phyloP scores from a whole-genome alignment of 2,797 vertebrate genomes.

The Neostethus bicornis region DNA sequence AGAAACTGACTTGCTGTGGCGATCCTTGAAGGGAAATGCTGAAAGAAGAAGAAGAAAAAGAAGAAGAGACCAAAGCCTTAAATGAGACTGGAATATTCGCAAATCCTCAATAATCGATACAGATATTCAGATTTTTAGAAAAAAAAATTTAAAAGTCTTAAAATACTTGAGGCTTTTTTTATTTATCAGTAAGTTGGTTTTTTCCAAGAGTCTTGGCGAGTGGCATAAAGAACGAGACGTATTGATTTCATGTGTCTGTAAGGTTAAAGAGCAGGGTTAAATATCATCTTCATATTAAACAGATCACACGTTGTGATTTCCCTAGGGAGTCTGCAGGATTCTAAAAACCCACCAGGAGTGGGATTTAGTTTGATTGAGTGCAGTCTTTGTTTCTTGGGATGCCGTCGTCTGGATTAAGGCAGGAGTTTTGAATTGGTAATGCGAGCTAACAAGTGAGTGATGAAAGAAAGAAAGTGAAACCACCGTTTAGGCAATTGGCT shows the following conservation, averaged over 20 bases:
- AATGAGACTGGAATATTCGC: too few relatives aligned
- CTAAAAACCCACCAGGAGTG: slow-evolving; percentile 44
- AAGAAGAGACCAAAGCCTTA: not conserved
- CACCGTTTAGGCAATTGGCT: slow-evolving; percentile 53
- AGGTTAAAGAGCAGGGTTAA: slow-evolving; percentile 22
- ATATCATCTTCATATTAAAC: slow-evolving; percentile 51
- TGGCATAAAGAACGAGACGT: slow-evolving; percentile 1
- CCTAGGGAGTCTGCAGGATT: slow-evolving; percentile 42
- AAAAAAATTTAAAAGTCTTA: not conserved
- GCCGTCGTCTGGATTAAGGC: slow-evolving; percentile 55
- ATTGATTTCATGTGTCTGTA: slow-evolving; percentile 8
- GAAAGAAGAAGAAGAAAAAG: too few relatives aligned
- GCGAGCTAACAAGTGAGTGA: slow-evolving; percentile 59
- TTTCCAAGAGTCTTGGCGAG: not conserved
- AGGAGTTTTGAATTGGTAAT: slow-evolving; percentile 62
- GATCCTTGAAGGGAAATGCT: too few relatives aligned
- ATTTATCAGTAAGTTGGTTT: slow-evolving; percentile 8
- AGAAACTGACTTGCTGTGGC: too few relatives aligned
- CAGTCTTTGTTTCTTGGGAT: slow-evolving; percentile 63
- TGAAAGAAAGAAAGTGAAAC: slow-evolving; percentile 62
- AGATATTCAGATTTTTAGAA: not conserved
- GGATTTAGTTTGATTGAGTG: slow-evolving; percentile 65
- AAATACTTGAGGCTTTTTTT: not conserved
- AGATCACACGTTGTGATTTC: slow-evolving; percentile 57
- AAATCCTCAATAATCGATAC: too few relatives aligned